Evolutionary conservation across 2,113 vertebrate genomes (phyloP).

Genomic region (Emydocephalus ijimae): DNA sequence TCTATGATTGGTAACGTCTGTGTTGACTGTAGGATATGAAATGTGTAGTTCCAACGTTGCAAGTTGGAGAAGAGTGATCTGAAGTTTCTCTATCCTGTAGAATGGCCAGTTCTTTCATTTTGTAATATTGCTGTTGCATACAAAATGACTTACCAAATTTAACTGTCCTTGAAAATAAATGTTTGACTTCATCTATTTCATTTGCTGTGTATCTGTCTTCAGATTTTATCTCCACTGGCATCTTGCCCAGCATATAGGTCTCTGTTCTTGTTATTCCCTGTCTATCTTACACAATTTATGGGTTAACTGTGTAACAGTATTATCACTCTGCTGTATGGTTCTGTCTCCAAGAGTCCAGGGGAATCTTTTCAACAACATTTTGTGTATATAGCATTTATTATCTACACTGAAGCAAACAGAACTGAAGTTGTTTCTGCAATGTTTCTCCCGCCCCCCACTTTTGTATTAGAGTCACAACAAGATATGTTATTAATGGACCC

Average conservation of each 20-base stretch:
- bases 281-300: not conserved
- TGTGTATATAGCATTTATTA: not conserved
- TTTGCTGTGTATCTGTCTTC: not conserved
- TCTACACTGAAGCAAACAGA: conserved; percentile 20
- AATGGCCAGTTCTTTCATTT: not conserved
- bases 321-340: conserved; percentile 18
- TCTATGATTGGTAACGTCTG: not conserved
- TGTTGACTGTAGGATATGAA: not conserved
- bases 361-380: not conserved
- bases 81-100: not conserved
- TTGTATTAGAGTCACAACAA: conserved; percentile 66
- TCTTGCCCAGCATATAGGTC: not conserved
- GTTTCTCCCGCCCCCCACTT: conserved; percentile 34
- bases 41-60: not conserved
- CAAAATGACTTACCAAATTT: not conserved
- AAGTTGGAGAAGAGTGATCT: not conserved
- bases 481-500: conserved; percentile 71
- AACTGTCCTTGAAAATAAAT: conserved; percentile 6
- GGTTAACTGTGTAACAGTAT: conserved; percentile 19
- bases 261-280: conserved; percentile 4
- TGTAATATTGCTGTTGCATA: conserved; percentile 6
- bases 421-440: conserved; percentile 30
- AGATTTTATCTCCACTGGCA: not conserved
- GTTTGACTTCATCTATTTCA: not conserved
- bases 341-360: conserved; percentile 29